phyloP scores from a whole-genome alignment of 2,888 invertebrate species.

The Metopia argyrocephala region DNA sequence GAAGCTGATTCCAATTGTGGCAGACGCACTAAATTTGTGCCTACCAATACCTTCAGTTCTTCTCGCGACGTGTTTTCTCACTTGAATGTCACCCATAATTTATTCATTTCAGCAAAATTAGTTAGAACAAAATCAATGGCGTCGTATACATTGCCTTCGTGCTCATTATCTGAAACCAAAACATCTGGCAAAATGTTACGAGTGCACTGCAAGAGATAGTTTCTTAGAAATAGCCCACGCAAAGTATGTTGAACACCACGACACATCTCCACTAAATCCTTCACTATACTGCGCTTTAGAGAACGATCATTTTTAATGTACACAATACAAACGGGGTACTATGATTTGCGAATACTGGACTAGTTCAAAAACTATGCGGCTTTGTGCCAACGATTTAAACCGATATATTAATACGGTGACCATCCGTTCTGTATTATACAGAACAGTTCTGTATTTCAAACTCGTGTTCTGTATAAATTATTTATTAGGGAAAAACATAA shows the following conservation, averaged over 20 bases:
- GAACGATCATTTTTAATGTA: constrained; percentile 97
- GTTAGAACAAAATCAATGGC: constrained; percentile 98
- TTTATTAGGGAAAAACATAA: no score
- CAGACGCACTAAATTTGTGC: constrained; percentile 97
- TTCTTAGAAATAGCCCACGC: constrained; percentile 91
- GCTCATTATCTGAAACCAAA: constrained; percentile 83
- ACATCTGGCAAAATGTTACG: constrained; percentile 96
- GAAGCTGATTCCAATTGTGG: constrained; percentile 97
- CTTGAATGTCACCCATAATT: constrained; percentile 94
- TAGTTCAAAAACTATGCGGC: constrained; percentile 98
- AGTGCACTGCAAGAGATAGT: constrained; percentile 98
- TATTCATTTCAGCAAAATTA: constrained; percentile 99
- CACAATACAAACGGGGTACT: constrained; percentile 96
- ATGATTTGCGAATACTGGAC: constrained; percentile 99
- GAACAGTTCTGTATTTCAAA: no score
- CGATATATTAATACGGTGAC: no score
- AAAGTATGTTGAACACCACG: constrained; percentile 99
- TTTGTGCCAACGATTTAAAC: no score
- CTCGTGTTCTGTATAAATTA: no score
- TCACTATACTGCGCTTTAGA: constrained; percentile 92
- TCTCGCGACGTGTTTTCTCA: constrained; percentile 92
- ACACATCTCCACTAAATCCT: constrained; percentile 99
- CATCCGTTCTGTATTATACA: no score
- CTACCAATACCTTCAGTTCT: constrained; percentile 96
- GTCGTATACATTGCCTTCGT: constrained; percentile 89